Evolutionary conservation across 2,888 invertebrate species (phyloP).

Genomic region (Volucella inanis): DNA sequence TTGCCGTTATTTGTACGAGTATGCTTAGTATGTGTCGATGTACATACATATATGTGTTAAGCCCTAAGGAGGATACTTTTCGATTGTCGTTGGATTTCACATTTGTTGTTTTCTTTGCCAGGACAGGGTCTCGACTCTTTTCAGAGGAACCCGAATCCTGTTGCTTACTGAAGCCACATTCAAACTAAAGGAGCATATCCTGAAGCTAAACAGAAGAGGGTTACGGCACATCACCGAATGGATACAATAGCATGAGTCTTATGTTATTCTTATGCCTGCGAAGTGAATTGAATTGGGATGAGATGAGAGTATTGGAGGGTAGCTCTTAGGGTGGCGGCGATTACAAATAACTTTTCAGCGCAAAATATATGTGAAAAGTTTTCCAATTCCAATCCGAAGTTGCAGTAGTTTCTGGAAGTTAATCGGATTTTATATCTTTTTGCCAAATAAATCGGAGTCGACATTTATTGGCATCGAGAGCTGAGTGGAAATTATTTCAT

Average conservation of each 20-base stretch:
- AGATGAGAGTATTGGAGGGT: not conserved
- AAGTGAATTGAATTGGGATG: slow-evolving; percentile 10
- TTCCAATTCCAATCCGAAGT: slow-evolving; percentile 74
- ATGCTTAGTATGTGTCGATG: not conserved
- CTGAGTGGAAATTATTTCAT: slow-evolving; percentile 70
- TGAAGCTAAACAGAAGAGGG: slow-evolving; percentile 23
- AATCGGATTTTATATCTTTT: slow-evolving; percentile 74
- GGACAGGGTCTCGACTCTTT: slow-evolving; percentile 8
- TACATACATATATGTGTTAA: slow-evolving; percentile 12
- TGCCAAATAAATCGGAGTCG: slow-evolving; percentile 66
- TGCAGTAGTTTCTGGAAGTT: slow-evolving; percentile 73
- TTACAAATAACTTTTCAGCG: slow-evolving; percentile 74
- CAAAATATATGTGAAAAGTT: slow-evolving; percentile 73
- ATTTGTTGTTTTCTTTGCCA: slow-evolving; percentile 69
- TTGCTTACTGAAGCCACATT: slow-evolving; percentile 43
- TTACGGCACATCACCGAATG: slow-evolving; percentile 4
- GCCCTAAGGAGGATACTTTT: slow-evolving; percentile 48
- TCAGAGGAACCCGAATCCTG: slow-evolving; percentile 53
- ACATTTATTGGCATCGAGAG: slow-evolving; percentile 72
- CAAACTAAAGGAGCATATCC: slow-evolving; percentile 33
- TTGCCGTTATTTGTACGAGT: slow-evolving; percentile 5
- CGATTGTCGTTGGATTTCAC: slow-evolving; percentile 70
- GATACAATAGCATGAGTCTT: not conserved
- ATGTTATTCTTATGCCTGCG: slow-evolving; percentile 28
- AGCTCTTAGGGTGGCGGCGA: slow-evolving; percentile 24